These are phyloP conservation scores for Andrena minutula DNA, from an alignment of 2,888 invertebrate genomes.

Conservation along the genomic window DNA sequence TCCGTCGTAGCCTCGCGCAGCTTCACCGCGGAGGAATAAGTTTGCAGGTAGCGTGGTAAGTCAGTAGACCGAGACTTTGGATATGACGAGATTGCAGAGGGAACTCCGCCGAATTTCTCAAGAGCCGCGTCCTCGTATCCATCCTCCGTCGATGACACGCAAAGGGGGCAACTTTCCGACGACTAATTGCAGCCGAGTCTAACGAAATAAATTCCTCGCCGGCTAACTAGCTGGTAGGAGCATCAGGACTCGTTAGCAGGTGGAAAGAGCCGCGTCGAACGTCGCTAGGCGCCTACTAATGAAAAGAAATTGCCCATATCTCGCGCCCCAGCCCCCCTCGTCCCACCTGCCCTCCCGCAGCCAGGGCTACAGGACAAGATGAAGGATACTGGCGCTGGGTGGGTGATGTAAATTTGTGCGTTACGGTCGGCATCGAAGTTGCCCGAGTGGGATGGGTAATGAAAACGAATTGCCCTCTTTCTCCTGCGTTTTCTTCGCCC, in stretches of 20 bases:
- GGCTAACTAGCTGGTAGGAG: slow-evolving; percentile 34
- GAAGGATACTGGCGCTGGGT: slow-evolving; percentile 51
- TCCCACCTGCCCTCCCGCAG: not conserved
- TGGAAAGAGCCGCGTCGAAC: slow-evolving; percentile 58
- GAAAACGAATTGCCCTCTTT: slow-evolving; percentile 73
- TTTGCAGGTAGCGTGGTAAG: not conserved
- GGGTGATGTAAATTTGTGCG: slow-evolving; percentile 72
- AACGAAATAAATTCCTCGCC: slow-evolving; percentile 48
- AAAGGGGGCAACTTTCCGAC: slow-evolving; percentile 7
- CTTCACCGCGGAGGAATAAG: not conserved
- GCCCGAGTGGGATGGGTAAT: slow-evolving; percentile 63
- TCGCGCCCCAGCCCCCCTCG: not conserved
- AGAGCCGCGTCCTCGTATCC: not conserved
- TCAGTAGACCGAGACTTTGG: not conserved
- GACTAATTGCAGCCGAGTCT: slow-evolving; percentile 24
- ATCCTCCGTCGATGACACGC: not conserved
- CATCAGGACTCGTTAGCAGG: slow-evolving; percentile 56
- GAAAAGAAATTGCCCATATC: slow-evolving; percentile 65
- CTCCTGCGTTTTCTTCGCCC: slow-evolving; percentile 52
- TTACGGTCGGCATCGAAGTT: slow-evolving; percentile 69
- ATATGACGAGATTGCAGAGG: not conserved
- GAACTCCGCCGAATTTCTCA: not conserved
- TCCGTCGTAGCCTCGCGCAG: not conserved
- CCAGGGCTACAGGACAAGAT: slow-evolving; percentile 47
- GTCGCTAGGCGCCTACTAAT: slow-evolving; percentile 50